Evolutionary conservation across 2,888 invertebrate genomes (phyloP).

Genomic region (Macropis europaea): DNA sequence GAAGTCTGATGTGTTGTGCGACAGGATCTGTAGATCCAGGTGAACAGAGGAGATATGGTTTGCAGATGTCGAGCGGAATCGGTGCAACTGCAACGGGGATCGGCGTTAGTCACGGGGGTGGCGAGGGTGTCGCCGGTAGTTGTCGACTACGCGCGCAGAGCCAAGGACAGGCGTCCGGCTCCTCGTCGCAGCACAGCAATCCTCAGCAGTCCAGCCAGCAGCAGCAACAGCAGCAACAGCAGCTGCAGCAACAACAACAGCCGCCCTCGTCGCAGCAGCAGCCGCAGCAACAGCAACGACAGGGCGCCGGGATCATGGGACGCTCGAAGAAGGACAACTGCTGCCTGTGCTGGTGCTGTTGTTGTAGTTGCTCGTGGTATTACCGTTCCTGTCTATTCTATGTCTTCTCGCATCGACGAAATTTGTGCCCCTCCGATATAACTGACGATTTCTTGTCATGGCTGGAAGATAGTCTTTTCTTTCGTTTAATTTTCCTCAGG

Average conservation of each 20-base stretch:
- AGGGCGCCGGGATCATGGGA: slow-evolving; percentile 81
- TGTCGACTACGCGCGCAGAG: slow-evolving; percentile 76
- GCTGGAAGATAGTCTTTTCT: too few species aligned
- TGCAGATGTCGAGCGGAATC: slow-evolving; percentile 78
- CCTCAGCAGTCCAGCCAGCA: slow-evolving; percentile 66
- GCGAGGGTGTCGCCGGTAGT: slow-evolving; percentile 74
- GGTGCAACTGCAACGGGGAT: slow-evolving; percentile 78
- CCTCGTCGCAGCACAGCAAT: slow-evolving; percentile 67
- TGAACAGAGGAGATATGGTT: slow-evolving; percentile 46
- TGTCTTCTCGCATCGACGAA: slow-evolving; percentile 1
- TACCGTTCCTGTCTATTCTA: slow-evolving; percentile 66
- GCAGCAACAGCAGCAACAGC: slow-evolving; percentile 66
- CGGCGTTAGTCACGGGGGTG: slow-evolving; percentile 78
- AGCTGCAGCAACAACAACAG: slow-evolving; percentile 64
- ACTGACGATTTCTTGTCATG: too few species aligned
- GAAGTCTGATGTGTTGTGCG: too few species aligned
- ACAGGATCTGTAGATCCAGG: too few species aligned
- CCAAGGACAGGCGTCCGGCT: slow-evolving; percentile 71
- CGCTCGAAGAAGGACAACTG: slow-evolving; percentile 83
- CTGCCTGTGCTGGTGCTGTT: slow-evolving; percentile 84
- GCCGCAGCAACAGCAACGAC: slow-evolving; percentile 67
- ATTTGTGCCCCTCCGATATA: neutral
- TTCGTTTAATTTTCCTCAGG: too few species aligned
- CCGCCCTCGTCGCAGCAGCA: slow-evolving; percentile 63
- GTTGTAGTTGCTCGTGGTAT: slow-evolving; percentile 83